These are phyloP conservation scores for Sebastes iracundus DNA, from an alignment of 2,797 vertebrate genomes.

Conservation along the genomic window DNA sequence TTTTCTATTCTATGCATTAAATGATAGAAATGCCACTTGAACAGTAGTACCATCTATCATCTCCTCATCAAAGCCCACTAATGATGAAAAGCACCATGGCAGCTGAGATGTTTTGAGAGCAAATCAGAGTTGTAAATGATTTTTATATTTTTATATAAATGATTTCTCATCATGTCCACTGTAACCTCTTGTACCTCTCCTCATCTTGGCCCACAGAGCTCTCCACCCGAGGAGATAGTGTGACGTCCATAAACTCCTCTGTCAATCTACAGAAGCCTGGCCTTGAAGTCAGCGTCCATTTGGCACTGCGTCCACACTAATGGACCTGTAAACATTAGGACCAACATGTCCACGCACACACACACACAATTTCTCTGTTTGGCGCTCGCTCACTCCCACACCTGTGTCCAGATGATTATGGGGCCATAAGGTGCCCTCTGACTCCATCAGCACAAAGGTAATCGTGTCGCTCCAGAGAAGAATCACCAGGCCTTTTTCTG, in stretches of 20 bases:
- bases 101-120: constrained; percentile 8
- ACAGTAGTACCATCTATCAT: background rate
- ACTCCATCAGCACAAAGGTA: constrained; percentile 86
- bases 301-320: constrained; percentile 74
- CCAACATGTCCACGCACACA: constrained; percentile 55
- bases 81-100: constrained; percentile 10
- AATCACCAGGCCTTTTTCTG: constrained; percentile 77
- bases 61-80: background rate
- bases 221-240: constrained; percentile 42
- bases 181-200: constrained; percentile 40
- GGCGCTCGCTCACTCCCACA: constrained; percentile 34
- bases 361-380: constrained; percentile 33
- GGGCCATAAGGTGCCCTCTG: constrained; percentile 70
- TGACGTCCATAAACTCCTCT: constrained; percentile 54
- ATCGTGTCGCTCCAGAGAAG: constrained; percentile 76
- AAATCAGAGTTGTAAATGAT: constrained; percentile 43
- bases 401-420: constrained; percentile 71
- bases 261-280: constrained; percentile 66
- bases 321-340: constrained; percentile 81
- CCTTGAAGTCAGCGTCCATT: constrained; percentile 80
- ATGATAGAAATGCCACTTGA: background rate
- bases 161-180: constrained; percentile 37
- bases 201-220: constrained; percentile 21
- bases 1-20: background rate
- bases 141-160: constrained; percentile 25